Base-by-base conservation (phyloP, 2,888 invertebrate genomes). In the Operophtera brumata region DNA sequence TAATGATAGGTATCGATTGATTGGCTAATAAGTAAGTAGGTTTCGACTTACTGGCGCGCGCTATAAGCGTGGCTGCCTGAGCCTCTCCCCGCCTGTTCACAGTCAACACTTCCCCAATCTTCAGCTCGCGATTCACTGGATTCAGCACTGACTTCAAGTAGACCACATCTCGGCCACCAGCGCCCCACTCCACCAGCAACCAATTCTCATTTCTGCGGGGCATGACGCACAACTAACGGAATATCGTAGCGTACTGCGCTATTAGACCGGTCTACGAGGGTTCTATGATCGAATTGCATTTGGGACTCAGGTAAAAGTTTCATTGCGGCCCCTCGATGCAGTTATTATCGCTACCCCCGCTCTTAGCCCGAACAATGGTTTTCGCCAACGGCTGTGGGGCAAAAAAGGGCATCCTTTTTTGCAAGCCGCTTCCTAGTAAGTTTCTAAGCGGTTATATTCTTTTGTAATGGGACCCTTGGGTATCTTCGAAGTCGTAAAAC, bases 381-480 rank as follows among this genome's bases (percentile, higher is more conserved):
- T 86, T 85, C 79, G 84, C 85, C 78, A 87, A 79, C 75, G 74
- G 78, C 66, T 70, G 68, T 57, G 56, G 61, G 52, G 78, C 80
- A 84, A 87, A 85, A 86, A 86, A 80, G 61, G 69, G 2, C 74
- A 79, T 75, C 80, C 75, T 84, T 83, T 85, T 86, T 85, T 82
- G 85, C 84, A 79, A 80, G 61, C 67, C 66, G 72, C 76, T 84
- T 84, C 82, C 78, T 76, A 77, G 80, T 79, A 79, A 75, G 74
- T 77, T 80, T 78, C 76, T 73, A 73, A 77, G 74, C 69, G 63
- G 70, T 69, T 66, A 65, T 61, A 61, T 57, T 69, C 66, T 67
- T 69, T 75, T 76, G 69, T 72, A 48, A 52, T 43, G 54, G 56
- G 56, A 59, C 63, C 59, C 47, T 55, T 46, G 42, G 62, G 66